Percentiles rank a stretch among this genome's conserved stretches.
Conservation (phyloP, 2,113 vertebrate species). For the Eublepharis macularius region DNA sequence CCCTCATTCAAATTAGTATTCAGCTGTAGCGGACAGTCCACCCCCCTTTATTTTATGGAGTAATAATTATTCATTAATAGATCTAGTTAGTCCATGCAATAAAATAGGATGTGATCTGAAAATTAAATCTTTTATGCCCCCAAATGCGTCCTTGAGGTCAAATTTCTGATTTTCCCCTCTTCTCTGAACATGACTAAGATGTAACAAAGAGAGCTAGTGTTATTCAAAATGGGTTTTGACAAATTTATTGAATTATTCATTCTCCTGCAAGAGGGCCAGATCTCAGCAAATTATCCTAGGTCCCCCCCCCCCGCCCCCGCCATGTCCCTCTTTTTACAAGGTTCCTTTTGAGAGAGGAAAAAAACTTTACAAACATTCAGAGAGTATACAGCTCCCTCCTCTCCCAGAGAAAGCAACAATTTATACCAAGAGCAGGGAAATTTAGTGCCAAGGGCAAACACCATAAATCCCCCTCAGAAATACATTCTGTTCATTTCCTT, state of each 20-base stretch:
- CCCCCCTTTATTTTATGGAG: slow-evolving; percentile 74
- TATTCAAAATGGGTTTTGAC: slow-evolving; percentile 66
- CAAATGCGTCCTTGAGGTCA: slow-evolving; percentile 67
- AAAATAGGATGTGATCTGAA: slow-evolving; percentile 79
- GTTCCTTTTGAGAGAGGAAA: slow-evolving; percentile 29
- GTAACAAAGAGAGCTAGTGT: slow-evolving; percentile 52
- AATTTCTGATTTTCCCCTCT: slow-evolving; percentile 17
- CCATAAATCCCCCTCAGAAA: slow-evolving; percentile 13
- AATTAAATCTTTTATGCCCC: slow-evolving; percentile 76
- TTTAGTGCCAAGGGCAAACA: slow-evolving; percentile 30
- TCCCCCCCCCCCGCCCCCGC: slow-evolving; percentile 7
- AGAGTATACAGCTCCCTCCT: neutral
- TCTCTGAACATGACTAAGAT: slow-evolving; percentile 34
- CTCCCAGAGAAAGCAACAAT: neutral
- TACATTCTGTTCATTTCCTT: slow-evolving; percentile 2
- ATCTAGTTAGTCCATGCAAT: slow-evolving; percentile 76
- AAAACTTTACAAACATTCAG: slow-evolving; percentile 29
- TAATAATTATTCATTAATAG: slow-evolving; percentile 84
- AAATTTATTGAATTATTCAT: slow-evolving; percentile 64
- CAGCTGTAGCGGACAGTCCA: slow-evolving; percentile 49
- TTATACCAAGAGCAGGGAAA: neutral
- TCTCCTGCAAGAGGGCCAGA: slow-evolving; percentile 56
- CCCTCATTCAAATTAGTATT: slow-evolving; percentile 70
- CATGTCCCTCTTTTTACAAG: neutral
- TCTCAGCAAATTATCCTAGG: slow-evolving; percentile 40